These are phyloP conservation scores for Drosophila erecta DNA, from an alignment of 1,140 invertebrate genomes.

Conservation along the genomic window DNA sequence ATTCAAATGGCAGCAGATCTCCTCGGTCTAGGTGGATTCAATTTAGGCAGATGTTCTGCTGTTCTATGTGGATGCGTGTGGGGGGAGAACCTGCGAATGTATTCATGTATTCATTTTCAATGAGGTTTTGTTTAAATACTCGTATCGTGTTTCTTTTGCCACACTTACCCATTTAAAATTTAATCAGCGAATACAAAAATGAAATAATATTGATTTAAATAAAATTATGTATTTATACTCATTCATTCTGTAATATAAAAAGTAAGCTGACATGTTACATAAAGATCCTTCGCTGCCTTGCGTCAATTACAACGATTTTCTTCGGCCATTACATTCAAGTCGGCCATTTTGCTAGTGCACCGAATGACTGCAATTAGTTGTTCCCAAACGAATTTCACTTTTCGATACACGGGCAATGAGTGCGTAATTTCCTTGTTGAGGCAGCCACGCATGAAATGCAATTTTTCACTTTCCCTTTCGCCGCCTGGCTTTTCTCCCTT, in stretches of 20 bases:
- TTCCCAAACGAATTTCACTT: slow-evolving; percentile 57
- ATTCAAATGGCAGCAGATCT: slow-evolving; percentile 35
- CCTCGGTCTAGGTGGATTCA: slow-evolving; percentile 3
- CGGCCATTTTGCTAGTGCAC: slow-evolving; percentile 47
- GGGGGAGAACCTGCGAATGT: neutral
- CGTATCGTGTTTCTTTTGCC: no score
- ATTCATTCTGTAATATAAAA: no score
- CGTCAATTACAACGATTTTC: neutral
- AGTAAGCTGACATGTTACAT: no score
- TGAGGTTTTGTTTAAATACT: no score
- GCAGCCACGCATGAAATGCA: slow-evolving; percentile 74
- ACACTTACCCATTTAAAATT: no score
- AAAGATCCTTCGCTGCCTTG: slow-evolving; percentile 4
- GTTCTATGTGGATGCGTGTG: neutral
- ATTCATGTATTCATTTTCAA: no score
- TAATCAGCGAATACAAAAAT: no score
- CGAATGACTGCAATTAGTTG: slow-evolving; percentile 61
- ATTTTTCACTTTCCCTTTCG: slow-evolving; percentile 81
- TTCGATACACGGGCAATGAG: slow-evolving; percentile 57
- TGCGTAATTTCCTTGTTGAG: slow-evolving; percentile 73
- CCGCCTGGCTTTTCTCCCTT: neutral
- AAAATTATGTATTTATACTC: no score
- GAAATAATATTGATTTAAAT: no score
- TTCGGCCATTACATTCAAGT: slow-evolving; percentile 1
- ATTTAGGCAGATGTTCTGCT: slow-evolving; percentile 27